Evolutionary conservation across 2,888 invertebrate species (phyloP), one percentile per base, ranked within the genome.

Genomic region (Alloplasta piceator): DNA sequence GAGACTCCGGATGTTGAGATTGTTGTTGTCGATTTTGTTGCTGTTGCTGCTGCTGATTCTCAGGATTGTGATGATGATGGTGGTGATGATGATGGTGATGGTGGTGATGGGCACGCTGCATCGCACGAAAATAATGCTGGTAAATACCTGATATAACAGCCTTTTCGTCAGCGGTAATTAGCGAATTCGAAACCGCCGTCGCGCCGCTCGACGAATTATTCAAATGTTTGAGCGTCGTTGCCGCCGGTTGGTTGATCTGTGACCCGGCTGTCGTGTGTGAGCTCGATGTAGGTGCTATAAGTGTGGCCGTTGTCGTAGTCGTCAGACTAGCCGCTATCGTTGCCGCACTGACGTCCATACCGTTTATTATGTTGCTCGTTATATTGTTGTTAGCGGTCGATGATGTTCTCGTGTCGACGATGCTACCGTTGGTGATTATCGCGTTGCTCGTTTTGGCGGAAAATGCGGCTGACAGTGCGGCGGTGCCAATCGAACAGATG

Each of bases 71-170:
- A 66, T 80, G 83, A 72, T 76, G 82, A 16, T 80, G 79, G 55
- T 85, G 84, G 36, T 83, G 80, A 48, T 84, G 85, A n/a, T 83
- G 83, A 71, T 83, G 78, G 52, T 77, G 83, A 46, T 82, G 88
- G 82, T 86, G 89, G 71, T 89, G 89, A 79, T 89, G 89, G 60
- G 87, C 86, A 39, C 89, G 89, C 56, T 89, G 90, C 87, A 90
- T 88, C 38, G 89, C 87, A 46, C 89, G 88, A 85, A 91, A 91
- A 86, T 91, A 91, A 82, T 90, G 91, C 72, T 90, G 91, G 86
- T 91, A 91, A 84, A 91, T 90, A 82, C 90, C 89, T 82, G 89
- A 90, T 89, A 90, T 90, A 76, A 90, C 89, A 70, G 89, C 89
- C 73, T 90, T 90, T 80, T 90, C 89, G 76, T 89, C 88, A 50